Conservation (phyloP, 2,888 invertebrate species). For the Sinhomidia bicolor region DNA sequence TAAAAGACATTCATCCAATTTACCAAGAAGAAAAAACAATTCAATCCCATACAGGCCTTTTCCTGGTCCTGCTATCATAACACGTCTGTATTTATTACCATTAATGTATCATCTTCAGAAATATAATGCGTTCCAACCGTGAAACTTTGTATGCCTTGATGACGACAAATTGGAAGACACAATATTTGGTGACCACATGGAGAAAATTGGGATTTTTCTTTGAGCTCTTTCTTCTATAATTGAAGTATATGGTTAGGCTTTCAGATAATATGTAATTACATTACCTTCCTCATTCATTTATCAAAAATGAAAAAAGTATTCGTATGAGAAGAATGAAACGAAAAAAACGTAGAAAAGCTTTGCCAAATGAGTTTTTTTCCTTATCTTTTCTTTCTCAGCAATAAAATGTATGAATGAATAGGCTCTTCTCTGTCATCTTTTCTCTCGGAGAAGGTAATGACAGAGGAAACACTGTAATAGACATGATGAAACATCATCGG, state of each 20-base stretch:
- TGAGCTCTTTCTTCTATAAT: not conserved
- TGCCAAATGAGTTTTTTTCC: conserved; percentile 4
- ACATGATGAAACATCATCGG: not conserved
- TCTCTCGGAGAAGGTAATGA: too few species aligned
- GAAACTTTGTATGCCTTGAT: conserved; percentile 4
- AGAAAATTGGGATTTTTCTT: conserved; percentile 38
- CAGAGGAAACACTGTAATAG: too few species aligned
- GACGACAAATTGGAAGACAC: conserved; percentile 19
- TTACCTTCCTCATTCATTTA: conserved; percentile 38
- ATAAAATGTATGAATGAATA: conserved; percentile 22
- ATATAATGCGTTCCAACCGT: not conserved
- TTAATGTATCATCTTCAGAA: conserved; percentile 30
- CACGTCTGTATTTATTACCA: conserved; percentile 9
- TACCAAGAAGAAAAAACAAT: not conserved
- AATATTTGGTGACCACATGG: conserved; percentile 38
- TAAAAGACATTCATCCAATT: conserved; percentile 13
- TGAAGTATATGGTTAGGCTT: not conserved
- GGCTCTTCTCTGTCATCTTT: conserved; percentile 23
- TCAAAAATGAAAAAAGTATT: conserved; percentile 27
- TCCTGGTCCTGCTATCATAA: not conserved
- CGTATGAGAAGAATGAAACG: not conserved
- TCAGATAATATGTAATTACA: conserved; percentile 26
- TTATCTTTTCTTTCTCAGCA: not conserved
- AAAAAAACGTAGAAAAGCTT: not conserved
- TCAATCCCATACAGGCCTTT: not conserved